Percentiles rank a stretch among this genome's conserved stretches.
These are phyloP conservation scores for Cyanoliseus patagonus DNA, from an alignment of 2,113 vertebrate genomes.

Conservation along the genomic window DNA sequence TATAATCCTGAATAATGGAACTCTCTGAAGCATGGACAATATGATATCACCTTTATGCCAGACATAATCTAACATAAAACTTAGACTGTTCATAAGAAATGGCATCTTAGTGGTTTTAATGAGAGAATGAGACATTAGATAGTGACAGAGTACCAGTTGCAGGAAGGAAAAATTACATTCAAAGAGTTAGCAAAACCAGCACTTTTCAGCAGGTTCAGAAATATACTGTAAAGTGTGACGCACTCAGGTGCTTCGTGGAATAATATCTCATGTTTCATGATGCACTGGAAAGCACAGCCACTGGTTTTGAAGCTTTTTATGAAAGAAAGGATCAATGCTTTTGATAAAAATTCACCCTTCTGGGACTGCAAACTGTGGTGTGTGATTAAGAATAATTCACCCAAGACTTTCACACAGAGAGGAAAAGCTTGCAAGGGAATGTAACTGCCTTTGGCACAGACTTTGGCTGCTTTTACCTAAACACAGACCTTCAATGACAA, in stretches of 20 bases:
- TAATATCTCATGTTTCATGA: background rate
- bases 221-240: background rate
- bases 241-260: background rate
- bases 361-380: background rate
- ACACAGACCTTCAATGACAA: background rate
- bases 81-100: background rate
- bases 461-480: background rate
- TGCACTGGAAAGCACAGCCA: background rate
- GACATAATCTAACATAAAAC: background rate
- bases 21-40: background rate
- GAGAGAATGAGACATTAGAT: background rate
- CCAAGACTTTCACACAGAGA: background rate
- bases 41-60: background rate
- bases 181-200: background rate
- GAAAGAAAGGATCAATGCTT: background rate
- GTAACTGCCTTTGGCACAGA: slow-evolving; percentile 1
- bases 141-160: background rate
- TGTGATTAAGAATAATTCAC: slow-evolving; percentile 42
- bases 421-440: background rate
- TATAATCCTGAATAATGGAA: background rate
- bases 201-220: slow-evolving; percentile 29
- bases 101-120: background rate
- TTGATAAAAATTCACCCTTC: background rate
- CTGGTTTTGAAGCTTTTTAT: background rate
- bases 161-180: background rate